These are phyloP conservation scores for Psittacula derbiana DNA, from an alignment of 2,797 vertebrate genomes.

Conservation along the genomic window DNA sequence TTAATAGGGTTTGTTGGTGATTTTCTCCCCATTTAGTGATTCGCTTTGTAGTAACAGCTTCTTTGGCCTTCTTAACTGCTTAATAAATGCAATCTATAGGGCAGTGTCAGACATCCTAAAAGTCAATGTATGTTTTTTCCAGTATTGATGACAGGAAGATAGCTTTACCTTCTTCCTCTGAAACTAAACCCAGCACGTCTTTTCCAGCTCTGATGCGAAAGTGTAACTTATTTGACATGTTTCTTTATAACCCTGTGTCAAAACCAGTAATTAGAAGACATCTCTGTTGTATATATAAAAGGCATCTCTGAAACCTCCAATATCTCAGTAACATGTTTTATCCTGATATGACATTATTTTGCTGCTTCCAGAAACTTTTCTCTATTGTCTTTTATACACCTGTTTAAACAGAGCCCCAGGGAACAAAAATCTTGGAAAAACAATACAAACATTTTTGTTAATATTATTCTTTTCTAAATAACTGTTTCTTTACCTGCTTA, in stretches of 20 bases:
- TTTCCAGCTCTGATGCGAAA: not conserved
- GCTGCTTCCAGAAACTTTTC: not conserved
- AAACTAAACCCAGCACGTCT: not conserved
- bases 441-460: not conserved
- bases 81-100: not conserved
- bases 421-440: not conserved
- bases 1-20: not conserved
- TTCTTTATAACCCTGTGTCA: not conserved
- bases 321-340: not conserved
- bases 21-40: not conserved
- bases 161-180: not conserved
- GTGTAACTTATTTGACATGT: not conserved
- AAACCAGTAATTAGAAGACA: not conserved
- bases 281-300: not conserved
- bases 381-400: not conserved
- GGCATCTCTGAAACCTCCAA: not conserved
- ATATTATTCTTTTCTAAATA: not conserved
- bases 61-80: not conserved
- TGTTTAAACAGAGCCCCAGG: constrained; percentile 3
- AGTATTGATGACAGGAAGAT: not conserved
- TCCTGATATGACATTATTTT: not conserved
- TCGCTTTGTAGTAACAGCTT: not conserved
- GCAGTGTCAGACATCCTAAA: not conserved
- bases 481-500: not conserved
- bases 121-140: not conserved